These are phyloP conservation scores for Eretmocerus hayati DNA, from an alignment of 2,888 invertebrate species.

Conservation along the genomic window DNA sequence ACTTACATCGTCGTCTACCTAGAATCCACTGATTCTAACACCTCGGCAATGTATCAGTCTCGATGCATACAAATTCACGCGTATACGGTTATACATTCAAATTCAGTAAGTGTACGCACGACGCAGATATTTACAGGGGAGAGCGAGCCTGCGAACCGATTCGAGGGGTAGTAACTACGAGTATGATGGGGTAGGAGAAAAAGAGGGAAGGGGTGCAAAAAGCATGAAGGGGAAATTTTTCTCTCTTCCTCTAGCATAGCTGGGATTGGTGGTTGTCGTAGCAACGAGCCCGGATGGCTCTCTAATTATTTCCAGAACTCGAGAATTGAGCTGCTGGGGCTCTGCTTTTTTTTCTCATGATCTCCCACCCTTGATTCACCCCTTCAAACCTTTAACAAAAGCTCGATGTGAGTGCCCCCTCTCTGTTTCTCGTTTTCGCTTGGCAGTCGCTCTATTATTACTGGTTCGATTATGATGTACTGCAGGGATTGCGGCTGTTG, in stretches of 20 bases:
- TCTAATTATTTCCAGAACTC: slow-evolving; percentile 49
- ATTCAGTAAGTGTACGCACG: no score
- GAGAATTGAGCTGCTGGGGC: slow-evolving; percentile 45
- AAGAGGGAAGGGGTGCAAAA: slow-evolving; percentile 13
- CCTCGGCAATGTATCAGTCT: no score
- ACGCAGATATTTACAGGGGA: slow-evolving; percentile 43
- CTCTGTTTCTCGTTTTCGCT: not conserved
- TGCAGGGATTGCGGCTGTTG: no score
- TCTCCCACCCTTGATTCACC: no score
- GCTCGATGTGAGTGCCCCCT: not conserved
- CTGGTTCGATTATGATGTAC: no score
- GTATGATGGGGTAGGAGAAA: slow-evolving; percentile 18
- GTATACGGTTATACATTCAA: no score
- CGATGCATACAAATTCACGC: no score
- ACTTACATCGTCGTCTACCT: no score
- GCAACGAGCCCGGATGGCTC: slow-evolving; percentile 38
- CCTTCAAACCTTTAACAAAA: not conserved
- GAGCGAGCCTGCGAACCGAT: not conserved
- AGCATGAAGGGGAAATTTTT: slow-evolving; percentile 43
- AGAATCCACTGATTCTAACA: no score
- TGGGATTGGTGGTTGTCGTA: slow-evolving; percentile 47
- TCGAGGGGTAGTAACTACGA: not conserved
- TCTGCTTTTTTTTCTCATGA: no score
- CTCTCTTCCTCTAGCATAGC: slow-evolving; percentile 42
- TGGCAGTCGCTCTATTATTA: slow-evolving; percentile 5